Evolutionary conservation across 2,113 vertebrate species (phyloP).

Genomic region (Syngnathus scovelli): DNA sequence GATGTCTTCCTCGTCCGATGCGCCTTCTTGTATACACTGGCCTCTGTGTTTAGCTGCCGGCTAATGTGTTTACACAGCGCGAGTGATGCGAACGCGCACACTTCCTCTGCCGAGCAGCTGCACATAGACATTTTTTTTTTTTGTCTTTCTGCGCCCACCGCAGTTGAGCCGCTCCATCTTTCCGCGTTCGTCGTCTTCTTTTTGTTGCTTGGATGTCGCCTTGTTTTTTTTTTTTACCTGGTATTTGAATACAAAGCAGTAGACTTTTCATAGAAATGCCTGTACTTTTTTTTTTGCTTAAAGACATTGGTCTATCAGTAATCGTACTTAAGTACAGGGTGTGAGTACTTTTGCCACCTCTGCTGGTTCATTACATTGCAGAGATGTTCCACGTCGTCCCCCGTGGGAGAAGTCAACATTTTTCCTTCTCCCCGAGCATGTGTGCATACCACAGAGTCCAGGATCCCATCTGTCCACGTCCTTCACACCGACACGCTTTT

Average conservation of each 20-base stretch:
- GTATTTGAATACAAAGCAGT: not conserved
- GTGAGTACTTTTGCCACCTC: constrained; percentile 30
- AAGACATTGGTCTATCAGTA: not conserved
- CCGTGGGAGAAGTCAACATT: constrained; percentile 43
- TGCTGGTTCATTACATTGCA: constrained; percentile 44
- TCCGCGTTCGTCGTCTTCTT: not conserved
- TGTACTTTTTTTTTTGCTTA: too few relatives aligned
- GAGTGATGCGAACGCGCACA: constrained; percentile 44
- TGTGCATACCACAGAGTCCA: constrained; percentile 50
- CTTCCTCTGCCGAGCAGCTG: constrained; percentile 59
- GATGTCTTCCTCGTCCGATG: constrained; percentile 40
- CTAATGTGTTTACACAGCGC: constrained; percentile 59
- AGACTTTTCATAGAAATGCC: not conserved
- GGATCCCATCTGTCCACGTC: constrained; percentile 50
- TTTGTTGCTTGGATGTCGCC: not conserved
- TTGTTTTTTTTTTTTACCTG: not conserved
- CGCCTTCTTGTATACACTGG: constrained; percentile 52
- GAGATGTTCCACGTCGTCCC: constrained; percentile 42
- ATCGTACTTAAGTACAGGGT: not conserved
- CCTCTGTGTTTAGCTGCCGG: constrained; percentile 50
- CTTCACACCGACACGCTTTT: constrained; percentile 43
- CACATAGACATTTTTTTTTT: constrained; percentile 41
- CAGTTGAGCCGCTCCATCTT: not conserved
- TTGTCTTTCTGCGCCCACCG: constrained; percentile 14
- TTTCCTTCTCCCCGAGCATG: constrained; percentile 36